These are phyloP conservation scores for Anguilla megastoma DNA, from an alignment of 2,797 vertebrate genomes.

Conservation along the genomic window DNA sequence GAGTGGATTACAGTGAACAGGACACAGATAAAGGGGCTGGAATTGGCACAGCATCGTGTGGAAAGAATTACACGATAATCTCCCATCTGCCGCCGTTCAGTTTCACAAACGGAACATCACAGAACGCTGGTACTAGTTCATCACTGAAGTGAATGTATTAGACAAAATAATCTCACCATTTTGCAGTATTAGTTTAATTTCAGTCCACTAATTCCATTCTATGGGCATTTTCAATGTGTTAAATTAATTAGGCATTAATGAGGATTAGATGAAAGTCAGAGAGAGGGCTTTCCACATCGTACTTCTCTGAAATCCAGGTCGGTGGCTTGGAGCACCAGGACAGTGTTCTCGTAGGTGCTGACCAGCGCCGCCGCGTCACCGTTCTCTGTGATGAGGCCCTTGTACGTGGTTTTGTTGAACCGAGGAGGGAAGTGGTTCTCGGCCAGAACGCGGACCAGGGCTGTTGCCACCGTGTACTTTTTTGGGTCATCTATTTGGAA, in stretches of 20 bases:
- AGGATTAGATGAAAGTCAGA: neutral
- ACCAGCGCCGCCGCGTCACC: slow-evolving; percentile 66
- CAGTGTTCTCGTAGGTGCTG: slow-evolving; percentile 69
- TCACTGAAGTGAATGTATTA: neutral
- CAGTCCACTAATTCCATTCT: neutral
- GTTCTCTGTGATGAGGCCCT: slow-evolving; percentile 69
- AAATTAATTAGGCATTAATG: too few species aligned
- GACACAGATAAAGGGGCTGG: neutral
- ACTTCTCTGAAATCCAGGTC: slow-evolving; percentile 78
- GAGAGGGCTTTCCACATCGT: slow-evolving; percentile 35
- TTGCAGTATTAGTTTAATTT: neutral
- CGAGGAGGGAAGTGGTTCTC: slow-evolving; percentile 69
- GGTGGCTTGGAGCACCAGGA: slow-evolving; percentile 66
- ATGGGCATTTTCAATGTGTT: neutral
- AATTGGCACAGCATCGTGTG: neutral
- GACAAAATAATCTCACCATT: neutral
- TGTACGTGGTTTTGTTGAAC: slow-evolving; percentile 66
- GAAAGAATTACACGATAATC: neutral
- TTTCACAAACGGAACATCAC: neutral
- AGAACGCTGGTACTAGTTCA: neutral
- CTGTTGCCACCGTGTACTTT: slow-evolving; percentile 77
- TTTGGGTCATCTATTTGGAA: slow-evolving; percentile 77
- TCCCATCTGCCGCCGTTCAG: neutral
- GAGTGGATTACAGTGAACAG: neutral
- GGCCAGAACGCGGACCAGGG: slow-evolving; percentile 69